phyloP scores from a whole-genome alignment of 1,140 invertebrate genomes.

The Steinernema feltiae region DNA sequence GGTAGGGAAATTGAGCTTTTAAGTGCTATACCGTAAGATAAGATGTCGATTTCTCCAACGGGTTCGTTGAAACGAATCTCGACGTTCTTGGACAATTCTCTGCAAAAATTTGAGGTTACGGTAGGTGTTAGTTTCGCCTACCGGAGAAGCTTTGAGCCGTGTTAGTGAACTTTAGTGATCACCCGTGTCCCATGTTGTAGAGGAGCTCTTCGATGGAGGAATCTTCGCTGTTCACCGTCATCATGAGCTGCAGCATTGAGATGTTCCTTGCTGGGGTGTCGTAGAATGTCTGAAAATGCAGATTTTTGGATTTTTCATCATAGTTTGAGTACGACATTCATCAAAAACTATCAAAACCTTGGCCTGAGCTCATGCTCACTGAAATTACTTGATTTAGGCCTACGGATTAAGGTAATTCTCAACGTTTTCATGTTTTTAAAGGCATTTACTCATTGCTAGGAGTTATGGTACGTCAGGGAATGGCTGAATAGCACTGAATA shows the following conservation, averaged over 20 bases:
- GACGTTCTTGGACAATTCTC: background rate
- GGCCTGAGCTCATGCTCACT: too few relatives aligned
- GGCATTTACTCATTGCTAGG: too few relatives aligned
- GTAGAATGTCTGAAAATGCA: constrained; percentile 14
- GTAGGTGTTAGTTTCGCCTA: background rate
- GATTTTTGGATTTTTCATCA: background rate
- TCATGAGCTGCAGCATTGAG: constrained; percentile 21
- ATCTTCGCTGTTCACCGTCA: constrained; percentile 26
- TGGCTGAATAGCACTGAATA: background rate
- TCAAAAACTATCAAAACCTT: too few relatives aligned
- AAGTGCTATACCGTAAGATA: background rate
- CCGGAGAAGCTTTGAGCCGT: constrained; percentile 20
- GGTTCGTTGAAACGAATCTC: background rate
- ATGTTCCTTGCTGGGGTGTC: constrained; percentile 28
- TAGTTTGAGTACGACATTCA: background rate
- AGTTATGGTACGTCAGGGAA: background rate
- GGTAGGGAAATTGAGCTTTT: too few relatives aligned
- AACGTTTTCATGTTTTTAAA: too few relatives aligned
- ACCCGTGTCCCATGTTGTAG: constrained; percentile 24
- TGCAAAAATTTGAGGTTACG: background rate
- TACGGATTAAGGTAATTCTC: too few relatives aligned
- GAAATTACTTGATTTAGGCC: too few relatives aligned
- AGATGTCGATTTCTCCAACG: background rate
- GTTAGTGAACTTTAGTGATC: constrained; percentile 17
- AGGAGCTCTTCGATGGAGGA: constrained; percentile 24